These are phyloP conservation scores for Ormyrus labotus DNA, from an alignment of 2,888 invertebrate genomes.

Conservation along the genomic window DNA sequence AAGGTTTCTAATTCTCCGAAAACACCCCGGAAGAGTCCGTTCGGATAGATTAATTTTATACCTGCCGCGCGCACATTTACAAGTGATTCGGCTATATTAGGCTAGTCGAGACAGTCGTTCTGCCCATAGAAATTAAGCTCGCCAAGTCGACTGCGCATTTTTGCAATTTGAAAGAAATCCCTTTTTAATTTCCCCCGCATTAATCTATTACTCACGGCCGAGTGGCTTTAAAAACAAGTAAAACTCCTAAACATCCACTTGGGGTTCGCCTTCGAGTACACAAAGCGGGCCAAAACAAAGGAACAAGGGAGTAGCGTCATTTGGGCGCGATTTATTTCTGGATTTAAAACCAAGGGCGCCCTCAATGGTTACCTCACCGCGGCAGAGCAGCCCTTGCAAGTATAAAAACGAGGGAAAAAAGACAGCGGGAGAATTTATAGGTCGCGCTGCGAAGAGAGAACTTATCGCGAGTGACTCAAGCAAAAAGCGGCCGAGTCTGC, in stretches of 20 bases:
- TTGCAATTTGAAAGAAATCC: too few species aligned
- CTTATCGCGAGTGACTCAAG: constrained; percentile 21
- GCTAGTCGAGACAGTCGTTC: too few species aligned
- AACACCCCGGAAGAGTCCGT: neutral
- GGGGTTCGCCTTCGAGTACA: too few species aligned
- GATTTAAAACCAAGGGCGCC: neutral
- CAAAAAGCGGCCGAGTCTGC: neutral
- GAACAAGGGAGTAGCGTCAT: constrained; percentile 1
- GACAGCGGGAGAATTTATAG: constrained; percentile 65
- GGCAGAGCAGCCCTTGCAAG: neutral
- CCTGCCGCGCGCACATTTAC: neutral
- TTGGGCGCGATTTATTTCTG: too few species aligned
- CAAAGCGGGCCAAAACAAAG: constrained; percentile 29
- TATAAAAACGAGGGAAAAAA: constrained; percentile 11
- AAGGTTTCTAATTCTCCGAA: too few species aligned
- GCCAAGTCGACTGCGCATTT: too few species aligned
- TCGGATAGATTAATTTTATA: neutral
- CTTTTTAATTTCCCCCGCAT: too few species aligned
- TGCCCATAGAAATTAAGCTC: too few species aligned
- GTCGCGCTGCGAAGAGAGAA: constrained; percentile 62
- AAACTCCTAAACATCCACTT: too few species aligned
- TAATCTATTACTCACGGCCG: too few species aligned
- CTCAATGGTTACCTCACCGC: neutral
- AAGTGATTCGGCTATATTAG: too few species aligned
- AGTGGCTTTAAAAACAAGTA: too few species aligned